Evolutionary conservation across 2,113 vertebrate genomes (phyloP).

Genomic region (Myiagra hebetior): DNA sequence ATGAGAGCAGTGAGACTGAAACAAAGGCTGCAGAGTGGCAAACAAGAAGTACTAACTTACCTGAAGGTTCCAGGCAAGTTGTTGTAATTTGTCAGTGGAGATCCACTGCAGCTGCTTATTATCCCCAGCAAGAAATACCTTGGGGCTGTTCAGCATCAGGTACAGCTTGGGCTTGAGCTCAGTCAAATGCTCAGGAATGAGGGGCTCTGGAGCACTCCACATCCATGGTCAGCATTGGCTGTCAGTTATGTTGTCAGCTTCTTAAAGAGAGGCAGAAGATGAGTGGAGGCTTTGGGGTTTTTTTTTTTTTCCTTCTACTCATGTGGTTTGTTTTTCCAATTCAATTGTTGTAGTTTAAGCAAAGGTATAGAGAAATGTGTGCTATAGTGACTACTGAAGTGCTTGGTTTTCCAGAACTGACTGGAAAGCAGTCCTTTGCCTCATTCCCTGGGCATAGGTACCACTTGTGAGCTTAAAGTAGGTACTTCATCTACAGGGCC

Average conservation of each 20-base stretch:
- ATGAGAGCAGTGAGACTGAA: not conserved
- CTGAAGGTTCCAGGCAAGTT: not conserved
- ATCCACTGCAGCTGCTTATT: not conserved
- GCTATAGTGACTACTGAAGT: not conserved
- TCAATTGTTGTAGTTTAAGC: not conserved
- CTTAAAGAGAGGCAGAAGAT: not conserved
- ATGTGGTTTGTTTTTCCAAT: not conserved
- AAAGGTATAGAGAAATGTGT: not conserved
- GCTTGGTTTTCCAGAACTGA: not conserved
- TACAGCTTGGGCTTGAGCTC: not conserved
- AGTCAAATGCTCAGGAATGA: not conserved
- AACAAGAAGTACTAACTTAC: not conserved
- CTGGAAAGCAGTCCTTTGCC: not conserved
- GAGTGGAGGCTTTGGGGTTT: not conserved
- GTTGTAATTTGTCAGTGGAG: not conserved
- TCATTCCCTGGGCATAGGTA: not conserved
- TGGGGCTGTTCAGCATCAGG: not conserved
- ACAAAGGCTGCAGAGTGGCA: not conserved
- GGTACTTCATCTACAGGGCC: not conserved
- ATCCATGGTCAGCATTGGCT: not conserved
- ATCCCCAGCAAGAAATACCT: not conserved
- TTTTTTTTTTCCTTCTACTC: not conserved
- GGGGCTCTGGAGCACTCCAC: not conserved
- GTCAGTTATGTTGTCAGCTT: not conserved
- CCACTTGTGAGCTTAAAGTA: not conserved